Conservation (phyloP, 2,888 invertebrate species). For the Hydriomena furcata region DNA sequence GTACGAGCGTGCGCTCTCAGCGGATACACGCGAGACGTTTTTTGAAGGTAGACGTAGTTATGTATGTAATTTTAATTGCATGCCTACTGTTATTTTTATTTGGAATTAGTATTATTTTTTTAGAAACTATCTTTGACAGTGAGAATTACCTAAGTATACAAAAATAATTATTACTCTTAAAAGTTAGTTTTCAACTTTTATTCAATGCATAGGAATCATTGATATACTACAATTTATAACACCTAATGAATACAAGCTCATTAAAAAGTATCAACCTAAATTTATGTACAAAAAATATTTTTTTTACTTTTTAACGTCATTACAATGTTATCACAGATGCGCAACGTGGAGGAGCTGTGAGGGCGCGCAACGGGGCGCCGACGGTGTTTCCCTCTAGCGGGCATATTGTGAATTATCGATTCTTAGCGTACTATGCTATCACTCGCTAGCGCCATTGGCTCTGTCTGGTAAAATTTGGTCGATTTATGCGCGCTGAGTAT, state of each 20-base stretch:
- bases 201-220: background rate
- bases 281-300: no score
- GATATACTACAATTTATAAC: no score
- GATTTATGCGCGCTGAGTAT: no score
- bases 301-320: conserved; percentile 40
- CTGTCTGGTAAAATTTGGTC: conserved; percentile 61
- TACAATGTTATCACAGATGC: conserved; percentile 70
- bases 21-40: background rate
- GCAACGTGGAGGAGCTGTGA: conserved; percentile 79
- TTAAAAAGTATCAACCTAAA: no score
- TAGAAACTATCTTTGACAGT: no score
- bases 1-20: conserved; percentile 38
- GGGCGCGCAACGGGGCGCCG: conserved; percentile 71
- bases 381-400: conserved; percentile 79
- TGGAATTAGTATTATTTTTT: no score
- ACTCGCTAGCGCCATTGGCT: conserved; percentile 65
- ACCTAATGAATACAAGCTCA: no score
- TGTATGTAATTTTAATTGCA: background rate
- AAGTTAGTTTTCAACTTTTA: no score
- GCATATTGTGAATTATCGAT: conserved; percentile 82
- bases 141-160: no score
- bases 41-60: no score
- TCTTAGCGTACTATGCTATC: conserved; percentile 57
- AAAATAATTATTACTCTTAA: no score
- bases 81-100: no score